These are phyloP conservation scores for Dicyrtoma fusca DNA, from an alignment of 2,888 invertebrate species.

Conservation along the genomic window DNA sequence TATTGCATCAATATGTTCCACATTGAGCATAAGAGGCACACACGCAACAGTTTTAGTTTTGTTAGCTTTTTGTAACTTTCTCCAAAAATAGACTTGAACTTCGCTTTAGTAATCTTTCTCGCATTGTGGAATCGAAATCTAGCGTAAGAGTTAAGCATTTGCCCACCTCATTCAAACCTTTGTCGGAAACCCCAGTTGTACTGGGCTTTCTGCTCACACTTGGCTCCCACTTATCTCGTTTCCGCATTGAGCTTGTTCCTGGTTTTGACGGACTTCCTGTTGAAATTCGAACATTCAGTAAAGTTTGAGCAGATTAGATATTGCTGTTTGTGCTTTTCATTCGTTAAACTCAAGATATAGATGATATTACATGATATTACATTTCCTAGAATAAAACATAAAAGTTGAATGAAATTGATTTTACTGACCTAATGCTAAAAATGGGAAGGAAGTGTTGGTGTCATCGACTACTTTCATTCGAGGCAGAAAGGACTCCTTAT, in stretches of 20 bases:
- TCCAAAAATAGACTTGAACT: constrained; percentile 19
- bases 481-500: constrained; percentile 50
- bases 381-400: not conserved
- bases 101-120: constrained; percentile 12
- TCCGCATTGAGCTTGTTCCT: constrained; percentile 40
- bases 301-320: no score
- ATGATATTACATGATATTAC: not conserved
- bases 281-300: not conserved
- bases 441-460: constrained; percentile 38
- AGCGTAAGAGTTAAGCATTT: constrained; percentile 18
- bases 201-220: constrained; percentile 24
- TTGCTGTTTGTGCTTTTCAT: not conserved
- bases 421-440: constrained; percentile 37
- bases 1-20: no score
- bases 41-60: no score
- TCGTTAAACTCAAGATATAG: not conserved
- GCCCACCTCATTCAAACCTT: constrained; percentile 28
- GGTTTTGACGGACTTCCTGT: constrained; percentile 50
- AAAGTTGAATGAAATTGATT: not conserved
- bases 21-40: no score
- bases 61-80: constrained; percentile 1
- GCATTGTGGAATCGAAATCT: constrained; percentile 6
- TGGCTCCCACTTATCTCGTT: constrained; percentile 36
- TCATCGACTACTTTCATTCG: constrained; percentile 47
- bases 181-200: constrained; percentile 21